Evolutionary conservation across 2,888 invertebrate species (phyloP).

Genomic region (Emmelina monodactyla): DNA sequence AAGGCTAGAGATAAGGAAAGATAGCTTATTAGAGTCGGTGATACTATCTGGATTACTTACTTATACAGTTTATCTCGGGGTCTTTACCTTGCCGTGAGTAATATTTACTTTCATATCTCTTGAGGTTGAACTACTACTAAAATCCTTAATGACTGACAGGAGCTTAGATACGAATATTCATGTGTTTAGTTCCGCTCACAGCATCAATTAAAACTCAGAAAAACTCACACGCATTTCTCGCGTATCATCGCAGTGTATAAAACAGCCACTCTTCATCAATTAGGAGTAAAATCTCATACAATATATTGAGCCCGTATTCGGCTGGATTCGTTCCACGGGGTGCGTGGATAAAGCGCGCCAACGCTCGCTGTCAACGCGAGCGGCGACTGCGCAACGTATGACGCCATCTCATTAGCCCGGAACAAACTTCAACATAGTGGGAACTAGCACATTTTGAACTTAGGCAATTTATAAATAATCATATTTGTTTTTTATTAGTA

Average conservation of each 20-base stretch:
- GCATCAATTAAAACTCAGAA: background rate
- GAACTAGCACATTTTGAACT: slow-evolving; percentile 20
- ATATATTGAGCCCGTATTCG: slow-evolving; percentile 42
- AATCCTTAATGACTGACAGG: too few relatives aligned
- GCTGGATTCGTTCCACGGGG: slow-evolving; percentile 46
- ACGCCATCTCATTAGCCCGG: slow-evolving; percentile 50
- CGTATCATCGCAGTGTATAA: slow-evolving; percentile 2
- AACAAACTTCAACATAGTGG: slow-evolving; percentile 35
- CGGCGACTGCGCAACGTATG: slow-evolving; percentile 42
- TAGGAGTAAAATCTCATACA: slow-evolving; percentile 30
- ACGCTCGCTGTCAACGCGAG: slow-evolving; percentile 1
- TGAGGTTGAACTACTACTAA: too few relatives aligned
- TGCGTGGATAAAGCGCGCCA: slow-evolving; percentile 39
- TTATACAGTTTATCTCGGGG: too few relatives aligned
- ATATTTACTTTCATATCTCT: too few relatives aligned
- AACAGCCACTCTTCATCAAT: slow-evolving; percentile 19
- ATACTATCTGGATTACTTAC: too few relatives aligned
- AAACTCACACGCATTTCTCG: background rate
- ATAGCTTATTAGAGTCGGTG: too few relatives aligned
- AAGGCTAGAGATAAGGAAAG: too few relatives aligned
- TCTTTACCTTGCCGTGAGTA: too few relatives aligned
- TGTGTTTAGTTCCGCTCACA: background rate
- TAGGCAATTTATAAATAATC: too few relatives aligned
- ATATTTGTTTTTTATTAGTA: too few relatives aligned
- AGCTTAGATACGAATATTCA: background rate